These are phyloP conservation scores for Baronia brevicornis DNA, from an alignment of 2,888 invertebrate genomes.

Conservation along the genomic window DNA sequence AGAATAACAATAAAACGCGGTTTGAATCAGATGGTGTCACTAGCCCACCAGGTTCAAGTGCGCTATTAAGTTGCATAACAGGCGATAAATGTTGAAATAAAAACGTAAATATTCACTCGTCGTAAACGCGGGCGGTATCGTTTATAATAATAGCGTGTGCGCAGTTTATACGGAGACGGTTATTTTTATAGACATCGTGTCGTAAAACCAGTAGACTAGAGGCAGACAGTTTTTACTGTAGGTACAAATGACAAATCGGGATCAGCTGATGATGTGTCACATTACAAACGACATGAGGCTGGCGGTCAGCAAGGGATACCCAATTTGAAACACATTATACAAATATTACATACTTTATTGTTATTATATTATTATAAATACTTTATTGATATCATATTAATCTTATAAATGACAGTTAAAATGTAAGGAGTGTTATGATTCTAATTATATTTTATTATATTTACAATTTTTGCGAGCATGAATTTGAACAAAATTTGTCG, in stretches of 20 bases:
- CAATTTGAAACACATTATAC: too few relatives aligned
- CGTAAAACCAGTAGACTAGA: slow-evolving; percentile 69
- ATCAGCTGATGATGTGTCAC: slow-evolving; percentile 50
- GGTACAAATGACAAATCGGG: slow-evolving; percentile 38
- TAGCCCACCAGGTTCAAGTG: slow-evolving; percentile 70
- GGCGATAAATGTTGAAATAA: slow-evolving; percentile 61
- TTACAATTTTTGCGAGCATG: too few relatives aligned
- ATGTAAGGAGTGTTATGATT: too few relatives aligned
- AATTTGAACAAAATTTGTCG: too few relatives aligned
- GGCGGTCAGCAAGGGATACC: too few relatives aligned
- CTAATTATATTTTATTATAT: too few relatives aligned
- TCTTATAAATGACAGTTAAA: too few relatives aligned
- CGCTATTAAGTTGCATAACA: slow-evolving; percentile 70
- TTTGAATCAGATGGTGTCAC: slow-evolving; percentile 72
- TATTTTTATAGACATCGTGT: slow-evolving; percentile 67
- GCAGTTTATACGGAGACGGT: slow-evolving; percentile 46
- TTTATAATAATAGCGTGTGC: slow-evolving; percentile 45
- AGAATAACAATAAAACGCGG: slow-evolving; percentile 69
- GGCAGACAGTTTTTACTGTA: slow-evolving; percentile 66
- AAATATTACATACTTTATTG: too few relatives aligned
- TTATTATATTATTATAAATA: too few relatives aligned
- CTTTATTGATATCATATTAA: too few relatives aligned
- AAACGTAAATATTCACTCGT: slow-evolving; percentile 52
- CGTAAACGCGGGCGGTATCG: slow-evolving; percentile 41
- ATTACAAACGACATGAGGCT: too few relatives aligned